These are phyloP conservation scores for Cyprinodon brontotheroides DNA, from an alignment of 2,113 vertebrate species.

Conservation along the genomic window DNA sequence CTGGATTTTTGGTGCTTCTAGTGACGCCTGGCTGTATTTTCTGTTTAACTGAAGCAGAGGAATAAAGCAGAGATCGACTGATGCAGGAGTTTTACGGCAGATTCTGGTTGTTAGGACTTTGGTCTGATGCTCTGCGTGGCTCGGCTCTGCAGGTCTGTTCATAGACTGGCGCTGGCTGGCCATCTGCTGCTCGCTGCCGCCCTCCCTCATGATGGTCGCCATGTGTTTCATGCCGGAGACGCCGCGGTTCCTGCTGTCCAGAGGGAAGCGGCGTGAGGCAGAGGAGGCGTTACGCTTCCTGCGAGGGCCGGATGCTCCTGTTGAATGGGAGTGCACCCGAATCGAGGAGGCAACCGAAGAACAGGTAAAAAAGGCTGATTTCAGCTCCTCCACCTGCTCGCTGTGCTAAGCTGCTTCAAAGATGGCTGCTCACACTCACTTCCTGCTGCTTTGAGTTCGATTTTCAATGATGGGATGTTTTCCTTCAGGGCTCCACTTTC, in stretches of 20 bases:
- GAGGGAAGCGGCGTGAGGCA: constrained; percentile 81
- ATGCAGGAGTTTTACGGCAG: no score
- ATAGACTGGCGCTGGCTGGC: constrained; percentile 93
- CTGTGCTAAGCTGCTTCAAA: no score
- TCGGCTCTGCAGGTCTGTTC: constrained; percentile 58
- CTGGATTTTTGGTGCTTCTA: no score
- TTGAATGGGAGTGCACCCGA: constrained; percentile 83
- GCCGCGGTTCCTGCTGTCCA: constrained; percentile 85
- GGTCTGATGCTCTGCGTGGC: not conserved
- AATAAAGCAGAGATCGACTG: no score
- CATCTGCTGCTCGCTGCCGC: constrained; percentile 82
- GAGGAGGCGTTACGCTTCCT: constrained; percentile 84
- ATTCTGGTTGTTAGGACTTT: not conserved
- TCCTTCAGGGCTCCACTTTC: constrained; percentile 74
- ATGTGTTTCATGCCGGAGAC: constrained; percentile 95
- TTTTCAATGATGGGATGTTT: not conserved
- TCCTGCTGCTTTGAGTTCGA: no score
- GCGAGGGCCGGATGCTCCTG: constrained; percentile 81
- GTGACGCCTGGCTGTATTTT: no score
- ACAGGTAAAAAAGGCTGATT: constrained; percentile 75
- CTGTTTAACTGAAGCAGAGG: no score
- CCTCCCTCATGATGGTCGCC: constrained; percentile 83
- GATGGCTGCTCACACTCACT: no score
- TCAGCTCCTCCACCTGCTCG: no score
- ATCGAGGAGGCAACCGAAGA: constrained; percentile 73